Percentiles rank a stretch among this genome's conserved stretches.
Conservation (phyloP, 1,140 invertebrate genomes). For the Danaus plexippus region DNA sequence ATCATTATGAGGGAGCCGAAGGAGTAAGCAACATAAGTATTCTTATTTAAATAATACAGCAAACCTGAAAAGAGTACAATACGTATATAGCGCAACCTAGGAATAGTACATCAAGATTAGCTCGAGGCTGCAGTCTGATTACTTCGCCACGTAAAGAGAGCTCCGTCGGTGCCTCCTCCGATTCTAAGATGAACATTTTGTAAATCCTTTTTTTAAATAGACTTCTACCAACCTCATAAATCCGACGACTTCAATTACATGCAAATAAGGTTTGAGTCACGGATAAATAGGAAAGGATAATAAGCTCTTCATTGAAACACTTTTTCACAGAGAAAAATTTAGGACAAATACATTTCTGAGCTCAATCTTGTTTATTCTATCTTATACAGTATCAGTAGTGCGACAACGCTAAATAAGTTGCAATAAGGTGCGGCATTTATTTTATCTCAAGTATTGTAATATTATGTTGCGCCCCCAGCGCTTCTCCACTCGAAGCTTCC, state of each 20-base stretch:
- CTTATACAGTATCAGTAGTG: constrained; percentile 42
- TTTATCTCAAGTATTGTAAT: constrained; percentile 43
- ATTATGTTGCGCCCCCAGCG: constrained; percentile 41
- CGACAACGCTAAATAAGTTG: constrained; percentile 38
- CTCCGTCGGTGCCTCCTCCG: constrained; percentile 36
- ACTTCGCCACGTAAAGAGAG: constrained; percentile 49
- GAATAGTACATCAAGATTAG: constrained; percentile 61
- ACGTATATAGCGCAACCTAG: constrained; percentile 38
- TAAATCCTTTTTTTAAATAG: constrained; percentile 29
- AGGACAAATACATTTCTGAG: constrained; percentile 3
- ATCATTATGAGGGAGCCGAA: too few relatives aligned
- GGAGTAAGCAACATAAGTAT: constrained; percentile 6
- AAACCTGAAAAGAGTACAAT: constrained; percentile 45
- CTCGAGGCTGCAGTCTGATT: constrained; percentile 60
- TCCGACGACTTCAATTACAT: constrained; percentile 16
- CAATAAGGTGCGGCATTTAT: constrained; percentile 49
- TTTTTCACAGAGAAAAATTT: constrained; percentile 9
- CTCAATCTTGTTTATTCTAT: constrained; percentile 4
- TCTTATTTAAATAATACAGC: constrained; percentile 29
- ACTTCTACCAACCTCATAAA: constrained; percentile 18
- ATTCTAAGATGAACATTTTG: constrained; percentile 45
- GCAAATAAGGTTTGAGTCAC: constrained; percentile 17
- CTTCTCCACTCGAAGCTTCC: constrained; percentile 38
- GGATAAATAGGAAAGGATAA: constrained; percentile 17
- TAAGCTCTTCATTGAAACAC: constrained; percentile 12